A percentile compares a stretch with the other conserved stretches of the same genome.
phyloP scores from a whole-genome alignment of 2,797 vertebrate species.

The Myotis myotis region DNA sequence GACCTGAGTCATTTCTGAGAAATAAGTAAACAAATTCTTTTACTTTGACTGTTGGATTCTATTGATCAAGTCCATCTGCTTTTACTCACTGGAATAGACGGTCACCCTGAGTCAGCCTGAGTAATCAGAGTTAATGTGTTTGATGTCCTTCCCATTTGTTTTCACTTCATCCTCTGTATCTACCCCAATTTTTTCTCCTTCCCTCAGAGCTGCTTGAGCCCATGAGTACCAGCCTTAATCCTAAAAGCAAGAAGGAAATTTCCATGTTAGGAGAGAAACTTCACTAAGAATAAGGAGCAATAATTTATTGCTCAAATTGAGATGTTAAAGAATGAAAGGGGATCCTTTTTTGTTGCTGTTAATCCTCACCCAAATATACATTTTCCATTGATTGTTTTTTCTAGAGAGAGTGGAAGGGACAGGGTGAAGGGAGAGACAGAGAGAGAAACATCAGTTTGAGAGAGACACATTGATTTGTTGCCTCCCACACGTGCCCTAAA shows the following conservation, averaged over 20 bases:
- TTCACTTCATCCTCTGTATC: not conserved
- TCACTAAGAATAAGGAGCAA: not conserved
- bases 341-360: not conserved
- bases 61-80: not conserved
- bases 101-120: slow-evolving; percentile 54
- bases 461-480: too few species aligned
- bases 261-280: not conserved
- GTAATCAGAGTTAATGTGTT: not conserved
- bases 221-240: not conserved
- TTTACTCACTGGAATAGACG: not conserved
- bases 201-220: not conserved
- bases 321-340: not conserved
- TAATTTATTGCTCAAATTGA: not conserved
- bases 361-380: too few species aligned
- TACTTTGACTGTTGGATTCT: not conserved
- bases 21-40: slow-evolving; percentile 32
- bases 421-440: too few species aligned
- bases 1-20: slow-evolving; percentile 57
- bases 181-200: not conserved
- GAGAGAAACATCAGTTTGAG: too few species aligned
- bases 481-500: too few species aligned
- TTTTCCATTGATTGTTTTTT: too few species aligned
- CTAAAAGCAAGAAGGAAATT: not conserved
- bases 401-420: too few species aligned
- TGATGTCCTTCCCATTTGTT: not conserved